Base-by-base conservation (phyloP, 2,113 vertebrate genomes). In the Percina caprodes region DNA sequence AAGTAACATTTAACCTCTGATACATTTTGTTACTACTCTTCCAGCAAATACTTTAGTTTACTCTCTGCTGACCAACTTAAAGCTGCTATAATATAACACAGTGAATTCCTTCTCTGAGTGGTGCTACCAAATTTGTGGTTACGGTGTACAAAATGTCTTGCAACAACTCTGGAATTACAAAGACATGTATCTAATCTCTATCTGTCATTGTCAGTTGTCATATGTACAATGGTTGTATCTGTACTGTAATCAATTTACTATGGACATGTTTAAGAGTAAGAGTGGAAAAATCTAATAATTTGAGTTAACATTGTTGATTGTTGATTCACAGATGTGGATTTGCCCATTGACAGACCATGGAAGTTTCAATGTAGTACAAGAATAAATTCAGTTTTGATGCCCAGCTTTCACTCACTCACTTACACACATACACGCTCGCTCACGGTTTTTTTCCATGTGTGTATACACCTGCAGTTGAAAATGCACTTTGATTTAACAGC, bases 401-500 rank as follows among this genome's bases (percentile, higher is more conserved):
- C 26, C 65, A 69, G 54, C 24, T 77, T 48, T 21, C 15, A 49
- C 39, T 16, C 49, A 65, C 48, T 65, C 18, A 5, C 33, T 35
- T 30, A 35, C 72, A 46, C 12, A 75, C 30, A 49, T 58, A 85
- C 66, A 67, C 23, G 62, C n/a, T 39, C n/a, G 62, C 56, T 33
- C 62, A 58, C 48, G 61, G 16, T 14, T 77, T 67, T 79, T 55
- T 78, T 65, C 59, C 39, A n/a, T 46, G 56, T 84, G 63, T 83
- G 63, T 83, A 78, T 82, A 66, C 42, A 49, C 80, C 86, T 88
- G 87, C 83, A 62, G 24, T 80, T 81, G 24, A 80, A 92, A 89
- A 91, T 86, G 86, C 90, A 92, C 89, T 91, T 91, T 93, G 59
- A 88, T 72, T 74, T 56, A 56, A 46, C 30, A 86, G 85, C 78